Evolutionary conservation across 1,140 invertebrate species (phyloP), one percentile per base, ranked within the genome.

Genomic region (Cydia pomonella): DNA sequence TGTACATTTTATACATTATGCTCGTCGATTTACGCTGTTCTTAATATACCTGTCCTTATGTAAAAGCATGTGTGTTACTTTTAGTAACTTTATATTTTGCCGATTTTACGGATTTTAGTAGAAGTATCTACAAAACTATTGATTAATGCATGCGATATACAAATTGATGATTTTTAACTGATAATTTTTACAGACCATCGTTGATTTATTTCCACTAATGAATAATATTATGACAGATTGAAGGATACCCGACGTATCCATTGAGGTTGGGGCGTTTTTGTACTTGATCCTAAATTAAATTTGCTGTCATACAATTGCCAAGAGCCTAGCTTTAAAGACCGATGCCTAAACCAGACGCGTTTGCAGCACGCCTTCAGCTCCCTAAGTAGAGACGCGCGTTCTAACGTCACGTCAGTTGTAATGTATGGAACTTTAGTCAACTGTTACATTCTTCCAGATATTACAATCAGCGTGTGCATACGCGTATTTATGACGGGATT

Each of bases 1-100:
- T 86, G 82, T 84, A 84, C 78, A 81, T 87, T 84, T 87, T 84
- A 83, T 85, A 82, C 77, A 80, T 80, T 80, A 59, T 77, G 72
- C 74, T 80, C 78, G 75, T 82, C 74, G 64, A 69, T 79, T 79
- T 77, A 83, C 82, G 73, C 77, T 77, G 77, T 77, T 72, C 78
- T 78, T 85, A 83, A 80, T 86, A 79, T 66, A 66, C n/a, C n/a
- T 29, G 63, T 66, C 63, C 64, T 33, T 3, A 13, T 41, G 33
- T 69, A 84, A 81, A 86, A 82, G 86, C 85, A 87, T 89, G 84
- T 79, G 75, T 79, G 75, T 77, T 77, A 81, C 74, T 78, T 53
- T 41, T 74, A 80, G 75, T 75, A 78, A 80, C 72, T 27, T 79
- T 76, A 50, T 77, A 72, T 63, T 76, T 73, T 73, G 38, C 73